Conservation (phyloP, 2,797 vertebrate genomes). For the Sitta carolinensis region DNA sequence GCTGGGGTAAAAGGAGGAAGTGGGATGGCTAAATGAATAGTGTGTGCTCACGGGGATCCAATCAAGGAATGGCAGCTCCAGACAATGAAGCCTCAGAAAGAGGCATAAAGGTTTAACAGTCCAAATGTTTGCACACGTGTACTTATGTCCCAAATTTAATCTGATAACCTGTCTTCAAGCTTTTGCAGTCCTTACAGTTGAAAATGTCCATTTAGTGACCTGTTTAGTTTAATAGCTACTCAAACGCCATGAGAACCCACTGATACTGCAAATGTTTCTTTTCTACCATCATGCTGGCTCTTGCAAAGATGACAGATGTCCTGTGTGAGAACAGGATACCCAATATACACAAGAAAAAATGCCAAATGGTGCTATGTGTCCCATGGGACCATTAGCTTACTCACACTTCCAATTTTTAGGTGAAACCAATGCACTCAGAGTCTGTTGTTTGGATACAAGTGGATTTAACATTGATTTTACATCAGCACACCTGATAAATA, state of each 20-base stretch:
- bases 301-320: not conserved
- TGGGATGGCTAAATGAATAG: slow-evolving; percentile 60
- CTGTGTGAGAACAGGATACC: not conserved
- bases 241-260: not conserved
- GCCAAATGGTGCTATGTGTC: not conserved
- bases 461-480: not conserved
- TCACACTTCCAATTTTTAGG: not conserved
- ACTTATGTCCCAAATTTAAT: slow-evolving; percentile 31
- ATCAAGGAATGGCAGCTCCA: slow-evolving; percentile 46
- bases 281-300: not conserved
- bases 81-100: slow-evolving; percentile 61
- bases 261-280: not conserved
- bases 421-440: not conserved
- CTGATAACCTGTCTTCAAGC: slow-evolving; percentile 55
- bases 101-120: slow-evolving; percentile 53
- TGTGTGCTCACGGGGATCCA: slow-evolving; percentile 48
- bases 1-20: slow-evolving; percentile 51
- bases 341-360: not conserved
- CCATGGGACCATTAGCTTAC: not conserved
- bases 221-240: slow-evolving; percentile 4
- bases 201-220: slow-evolving; percentile 30
- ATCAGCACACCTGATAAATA: not conserved
- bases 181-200: slow-evolving; percentile 1
- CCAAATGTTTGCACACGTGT: slow-evolving; percentile 55
- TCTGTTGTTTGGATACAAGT: not conserved